Evolutionary conservation across 2,797 vertebrate species (phyloP).

Genomic region (Sebastes steindachneri): DNA sequence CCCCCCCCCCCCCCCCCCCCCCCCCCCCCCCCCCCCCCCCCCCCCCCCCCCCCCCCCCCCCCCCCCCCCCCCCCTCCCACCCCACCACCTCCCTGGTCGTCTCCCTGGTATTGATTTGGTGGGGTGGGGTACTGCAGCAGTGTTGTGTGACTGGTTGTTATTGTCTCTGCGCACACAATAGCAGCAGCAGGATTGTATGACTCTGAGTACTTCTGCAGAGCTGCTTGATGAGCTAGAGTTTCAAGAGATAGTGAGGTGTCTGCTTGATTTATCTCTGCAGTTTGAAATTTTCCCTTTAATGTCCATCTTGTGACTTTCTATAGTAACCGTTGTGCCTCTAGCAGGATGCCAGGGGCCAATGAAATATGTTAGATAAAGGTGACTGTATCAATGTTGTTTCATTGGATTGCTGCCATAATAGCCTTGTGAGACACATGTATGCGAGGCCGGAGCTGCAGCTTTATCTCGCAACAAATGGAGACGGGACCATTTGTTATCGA

Average conservation of each 20-base stretch:
- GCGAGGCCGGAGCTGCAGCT: not conserved
- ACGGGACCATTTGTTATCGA: conserved; percentile 27
- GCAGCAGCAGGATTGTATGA: not conserved
- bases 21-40: too few species aligned
- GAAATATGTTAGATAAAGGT: not conserved
- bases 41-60: too few species aligned
- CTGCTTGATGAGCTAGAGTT: not conserved
- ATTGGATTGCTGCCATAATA: conserved; percentile 25
- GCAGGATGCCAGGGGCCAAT: not conserved
- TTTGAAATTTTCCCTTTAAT: not conserved
- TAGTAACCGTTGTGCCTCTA: not conserved
- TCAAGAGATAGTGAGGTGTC: not conserved
- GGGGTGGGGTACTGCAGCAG: conserved; percentile 67
- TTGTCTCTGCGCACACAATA: conserved; percentile 26
- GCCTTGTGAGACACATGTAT: not conserved
- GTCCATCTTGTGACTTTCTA: not conserved
- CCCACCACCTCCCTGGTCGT: not conserved
- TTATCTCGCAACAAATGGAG: conserved; percentile 17
- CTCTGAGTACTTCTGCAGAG: not conserved
- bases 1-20: too few species aligned
- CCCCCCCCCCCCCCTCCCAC: not conserved
- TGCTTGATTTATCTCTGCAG: not conserved
- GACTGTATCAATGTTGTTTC: not conserved
- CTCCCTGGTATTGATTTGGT: conserved; percentile 54
- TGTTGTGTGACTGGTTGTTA: conserved; percentile 22